Evolutionary conservation across 2,888 invertebrate species (phyloP).

Genomic region (Lasioglossum zephyrum): DNA sequence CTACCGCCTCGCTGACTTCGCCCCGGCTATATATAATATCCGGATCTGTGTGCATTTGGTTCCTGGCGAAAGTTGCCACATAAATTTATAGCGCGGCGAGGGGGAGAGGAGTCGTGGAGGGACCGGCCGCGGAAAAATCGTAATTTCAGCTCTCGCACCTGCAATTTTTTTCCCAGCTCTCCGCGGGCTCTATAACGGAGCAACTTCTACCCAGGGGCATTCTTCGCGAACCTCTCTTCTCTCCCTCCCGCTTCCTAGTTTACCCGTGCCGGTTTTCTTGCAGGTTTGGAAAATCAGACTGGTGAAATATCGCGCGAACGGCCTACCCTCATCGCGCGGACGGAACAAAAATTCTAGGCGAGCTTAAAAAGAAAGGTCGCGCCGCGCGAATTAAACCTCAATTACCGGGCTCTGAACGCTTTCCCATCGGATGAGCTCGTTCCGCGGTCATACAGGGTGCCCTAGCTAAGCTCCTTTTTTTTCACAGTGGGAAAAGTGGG

Average conservation of each 20-base stretch:
- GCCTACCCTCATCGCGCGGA: conserved; percentile 1
- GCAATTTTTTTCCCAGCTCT: conserved; percentile 44
- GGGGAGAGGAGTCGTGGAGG: background rate
- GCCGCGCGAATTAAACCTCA: conserved; percentile 17
- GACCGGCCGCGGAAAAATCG: conserved; percentile 65
- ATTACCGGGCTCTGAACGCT: conserved; percentile 14
- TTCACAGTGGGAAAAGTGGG: background rate
- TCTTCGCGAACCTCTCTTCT: background rate
- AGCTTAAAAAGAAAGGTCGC: background rate
- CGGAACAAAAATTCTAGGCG: background rate
- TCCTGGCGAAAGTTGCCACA: conserved; percentile 72
- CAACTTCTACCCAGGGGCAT: conserved; percentile 48
- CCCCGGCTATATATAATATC: conserved; percentile 71
- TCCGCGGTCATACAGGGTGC: background rate
- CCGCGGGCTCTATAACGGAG: conserved; percentile 18
- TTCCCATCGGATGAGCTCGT: background rate
- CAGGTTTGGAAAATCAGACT: conserved; percentile 49
- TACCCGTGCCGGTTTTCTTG: conserved; percentile 7
- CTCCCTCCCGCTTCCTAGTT: background rate
- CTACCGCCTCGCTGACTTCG: conserved; percentile 65
- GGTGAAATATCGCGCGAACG: conserved; percentile 54
- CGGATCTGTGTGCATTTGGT: conserved; percentile 73
- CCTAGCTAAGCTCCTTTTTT: background rate
- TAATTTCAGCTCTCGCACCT: conserved; percentile 64
- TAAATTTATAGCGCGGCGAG: conserved; percentile 70